Conservation (phyloP, 2,888 invertebrate genomes). For the Cylindroiulus punctatus region DNA sequence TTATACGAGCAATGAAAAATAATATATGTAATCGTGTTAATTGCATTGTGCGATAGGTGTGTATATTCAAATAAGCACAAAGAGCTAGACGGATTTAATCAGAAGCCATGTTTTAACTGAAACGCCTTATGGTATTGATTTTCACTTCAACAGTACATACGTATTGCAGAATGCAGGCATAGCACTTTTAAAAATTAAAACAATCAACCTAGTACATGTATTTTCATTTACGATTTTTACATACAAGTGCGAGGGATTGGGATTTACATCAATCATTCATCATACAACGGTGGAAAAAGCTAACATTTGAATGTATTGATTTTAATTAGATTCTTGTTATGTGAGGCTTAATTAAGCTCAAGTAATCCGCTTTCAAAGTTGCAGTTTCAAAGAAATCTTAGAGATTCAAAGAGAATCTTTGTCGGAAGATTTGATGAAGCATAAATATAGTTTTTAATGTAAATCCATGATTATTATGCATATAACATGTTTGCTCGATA, state of each 20-base stretch:
- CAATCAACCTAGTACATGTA: neutral
- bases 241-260: neutral
- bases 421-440: neutral
- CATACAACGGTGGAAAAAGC: neutral
- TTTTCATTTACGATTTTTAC: neutral
- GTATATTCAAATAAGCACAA: neutral
- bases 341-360: neutral
- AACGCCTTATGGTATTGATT: neutral
- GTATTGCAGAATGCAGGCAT: neutral
- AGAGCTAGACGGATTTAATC: neutral
- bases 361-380: neutral
- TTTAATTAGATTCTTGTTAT: neutral
- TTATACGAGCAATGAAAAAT: too few relatives aligned
- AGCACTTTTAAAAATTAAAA: neutral
- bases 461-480: neutral
- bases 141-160: too few relatives aligned
- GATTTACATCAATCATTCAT: constrained; percentile 15
- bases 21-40: too few relatives aligned
- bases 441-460: neutral
- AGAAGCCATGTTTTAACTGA: neutral
- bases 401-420: too few relatives aligned
- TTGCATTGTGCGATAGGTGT: too few relatives aligned
- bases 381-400: neutral
- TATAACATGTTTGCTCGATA: neutral
- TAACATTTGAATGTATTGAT: neutral